Base-by-base conservation (phyloP, 2,113 vertebrate genomes). In the Artemisiospiza belli region DNA sequence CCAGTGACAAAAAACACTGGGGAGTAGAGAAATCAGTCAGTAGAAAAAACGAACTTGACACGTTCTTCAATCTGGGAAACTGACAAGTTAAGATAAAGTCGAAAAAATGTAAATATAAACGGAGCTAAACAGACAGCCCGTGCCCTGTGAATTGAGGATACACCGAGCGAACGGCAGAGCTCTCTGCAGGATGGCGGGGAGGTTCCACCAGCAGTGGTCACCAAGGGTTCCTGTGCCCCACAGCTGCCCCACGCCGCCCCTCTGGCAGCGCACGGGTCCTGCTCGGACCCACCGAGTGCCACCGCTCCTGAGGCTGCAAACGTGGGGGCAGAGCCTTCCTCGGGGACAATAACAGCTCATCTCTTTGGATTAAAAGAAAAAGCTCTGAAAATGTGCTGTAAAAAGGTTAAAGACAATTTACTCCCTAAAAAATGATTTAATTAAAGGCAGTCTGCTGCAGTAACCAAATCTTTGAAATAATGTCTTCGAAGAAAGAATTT, bases 51-150 rank as follows among this genome's bases (percentile, higher is more conserved):
- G 39, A 97, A 97, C 96, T 96, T 83, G 96, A 97, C 95, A 81
- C 90, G 82, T 95, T 97, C 95, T 98, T 97, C 92, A 94, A 95
- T 96, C 91, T 97, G 95, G 93, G 92, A 96, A 97, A 97, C 72
- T 77, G 96, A 97, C 81, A 96, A 95, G 96, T 97, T 97, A 97
- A 59, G 97, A 95, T 96, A 94, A 97, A 97, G 83, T 96, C 49
- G 78, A 97, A 97, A 97, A 95, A 96, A 97, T 97, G 97, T 96
- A 98, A 97, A 96, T 94, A 95, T 97, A 97, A 97, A 96, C 92
- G 95, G 97, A 97, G 92, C 96, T 95, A 97, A 97, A 97, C 83
- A 94, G 93, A 97, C 92, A 97, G 95, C 93, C 90, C 96, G 84
- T 95, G 97, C 94, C 95, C 95, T 97, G 95, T 87, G 95, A 97